Base-by-base conservation (phyloP, 2,113 vertebrate genomes). In the Silurus meridionalis region DNA sequence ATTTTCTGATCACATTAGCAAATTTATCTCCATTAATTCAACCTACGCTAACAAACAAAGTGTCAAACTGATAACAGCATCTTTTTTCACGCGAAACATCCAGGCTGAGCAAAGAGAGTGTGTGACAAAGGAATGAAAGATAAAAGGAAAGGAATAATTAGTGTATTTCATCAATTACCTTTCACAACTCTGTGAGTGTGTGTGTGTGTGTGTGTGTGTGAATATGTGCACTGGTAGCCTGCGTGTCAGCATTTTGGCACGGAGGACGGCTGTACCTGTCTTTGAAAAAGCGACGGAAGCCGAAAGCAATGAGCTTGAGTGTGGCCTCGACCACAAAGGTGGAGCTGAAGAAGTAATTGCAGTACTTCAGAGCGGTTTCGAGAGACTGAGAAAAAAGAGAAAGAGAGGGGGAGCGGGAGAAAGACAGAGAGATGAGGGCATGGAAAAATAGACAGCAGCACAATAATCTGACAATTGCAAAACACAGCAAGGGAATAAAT, bases 311-410 rank as follows among this genome's bases (percentile, higher is more conserved):
- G 88, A 99, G 93, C 92, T 99, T 99, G 88, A 99, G 94, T 58
- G 95, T 93, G 5, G 98, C 95, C 92, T 99, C 98, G 83, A 99
- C 94, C 91, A 99, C 97, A 67, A 99, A 99, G 82, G 98, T 98
- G 3, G 97, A 96, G 84, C 97, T 99, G 94, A 99, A 99, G 93
- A 99, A 94, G 92, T 99, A 99, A 95, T 99, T 99, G 93, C 98
- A 99, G 91, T 99, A 99, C 89, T 99, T 99, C 89, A 99, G 95
- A 4, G 95, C 93, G 0, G 96, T 96, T 90, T 98, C 97, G 90
- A 99, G 92, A 55, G 98, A 99, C 98, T 99, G 88, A 55, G 83
- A 23, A 86, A 60, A 82, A 21, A 90, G 52, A 86, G 55, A 63
- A 5, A 66, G 28, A 66, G n/a, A 60, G 57, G 84, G 60, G 61